Percentiles rank a stretch among this genome's conserved stretches.
Conservation (phyloP, 2,113 vertebrate species). For the Cricetomys ansorgei region DNA sequence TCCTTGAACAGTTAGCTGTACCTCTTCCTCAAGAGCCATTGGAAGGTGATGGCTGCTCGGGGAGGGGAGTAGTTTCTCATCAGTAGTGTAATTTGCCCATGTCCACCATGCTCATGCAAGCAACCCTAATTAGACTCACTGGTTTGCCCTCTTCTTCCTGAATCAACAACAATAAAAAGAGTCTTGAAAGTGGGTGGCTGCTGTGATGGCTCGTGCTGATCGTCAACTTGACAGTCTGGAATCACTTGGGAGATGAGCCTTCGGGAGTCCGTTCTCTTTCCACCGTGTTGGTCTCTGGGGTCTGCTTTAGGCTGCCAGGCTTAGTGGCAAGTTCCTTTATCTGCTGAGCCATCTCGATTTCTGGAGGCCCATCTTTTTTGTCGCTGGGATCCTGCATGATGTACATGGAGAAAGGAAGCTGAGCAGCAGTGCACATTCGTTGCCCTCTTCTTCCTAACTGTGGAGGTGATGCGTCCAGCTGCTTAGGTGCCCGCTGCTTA, state of each 20-base stretch:
- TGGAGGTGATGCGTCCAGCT: neutral
- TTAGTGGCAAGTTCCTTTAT: neutral
- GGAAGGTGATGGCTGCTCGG: neutral
- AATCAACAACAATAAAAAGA: neutral
- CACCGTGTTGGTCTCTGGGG: neutral
- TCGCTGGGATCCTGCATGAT: neutral
- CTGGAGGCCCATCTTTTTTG: neutral
- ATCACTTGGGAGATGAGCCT: neutral
- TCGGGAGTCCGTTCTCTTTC: neutral
- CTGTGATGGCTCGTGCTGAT: neutral
- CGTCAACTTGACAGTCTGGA: neutral
- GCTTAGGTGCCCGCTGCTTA: neutral
- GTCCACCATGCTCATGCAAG: neutral
- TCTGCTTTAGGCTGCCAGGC: neutral
- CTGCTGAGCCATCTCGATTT: neutral
- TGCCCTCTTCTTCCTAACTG: neutral
- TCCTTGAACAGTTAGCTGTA: neutral
- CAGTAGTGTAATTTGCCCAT: neutral
- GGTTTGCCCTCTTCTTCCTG: neutral
- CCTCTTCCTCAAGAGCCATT: neutral
- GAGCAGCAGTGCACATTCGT: neutral
- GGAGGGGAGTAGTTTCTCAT: neutral
- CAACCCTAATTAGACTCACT: neutral
- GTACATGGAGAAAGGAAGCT: neutral
- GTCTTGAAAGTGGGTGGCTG: neutral